Base-by-base conservation (phyloP, 1,140 invertebrate genomes). In the Dendroctonus ponderosae region DNA sequence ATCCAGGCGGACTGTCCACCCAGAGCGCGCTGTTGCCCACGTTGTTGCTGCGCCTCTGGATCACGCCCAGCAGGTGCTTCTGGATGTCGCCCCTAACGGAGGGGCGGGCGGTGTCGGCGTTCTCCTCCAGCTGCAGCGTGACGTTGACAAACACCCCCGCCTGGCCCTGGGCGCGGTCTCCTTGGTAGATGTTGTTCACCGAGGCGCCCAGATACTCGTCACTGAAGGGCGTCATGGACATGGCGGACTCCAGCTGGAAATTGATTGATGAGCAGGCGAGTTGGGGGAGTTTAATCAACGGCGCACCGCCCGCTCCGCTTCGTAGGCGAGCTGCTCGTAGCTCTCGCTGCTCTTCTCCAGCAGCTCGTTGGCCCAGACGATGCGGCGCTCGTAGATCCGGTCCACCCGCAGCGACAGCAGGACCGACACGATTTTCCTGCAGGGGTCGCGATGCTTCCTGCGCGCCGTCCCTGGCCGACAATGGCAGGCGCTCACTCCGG, bases 401-500 rank as follows among this genome's bases (percentile, higher is more conserved):
- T 96, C 93, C 6, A 96, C 87, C 68, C 91, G 83, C 58, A 96
- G 79, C 3, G 91, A 92, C 62, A 96, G 79, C 0, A 91, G 80
- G 59, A 96, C 84, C 0, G 91, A 88, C 5, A 94, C 87, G 8
- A 93, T 87, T 71, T 91, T 84, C 69, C 91, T 85, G 75, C 93
- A 96, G 0, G 90, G 87, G 67, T 91, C 85, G 2, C 91, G 80
- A 72, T 91, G 91, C 63, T 87, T 86, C 3, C 90, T 79, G 57
- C 92, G 82, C 0, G 91, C 91, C 74, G 88, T 94, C 14, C 94
- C 86, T 63, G 91, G 91, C 65, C 92, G 82, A 75, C 94, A 97
- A 67, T 92, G 89, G 75, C 94, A 97, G 58, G 92, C 91, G 7
- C 92, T 94, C n/a, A 96, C 93, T 5, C 93, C 93, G 66, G 85